Evolutionary conservation across 2,888 invertebrate species (phyloP).

Genomic region (Phortica magna): DNA sequence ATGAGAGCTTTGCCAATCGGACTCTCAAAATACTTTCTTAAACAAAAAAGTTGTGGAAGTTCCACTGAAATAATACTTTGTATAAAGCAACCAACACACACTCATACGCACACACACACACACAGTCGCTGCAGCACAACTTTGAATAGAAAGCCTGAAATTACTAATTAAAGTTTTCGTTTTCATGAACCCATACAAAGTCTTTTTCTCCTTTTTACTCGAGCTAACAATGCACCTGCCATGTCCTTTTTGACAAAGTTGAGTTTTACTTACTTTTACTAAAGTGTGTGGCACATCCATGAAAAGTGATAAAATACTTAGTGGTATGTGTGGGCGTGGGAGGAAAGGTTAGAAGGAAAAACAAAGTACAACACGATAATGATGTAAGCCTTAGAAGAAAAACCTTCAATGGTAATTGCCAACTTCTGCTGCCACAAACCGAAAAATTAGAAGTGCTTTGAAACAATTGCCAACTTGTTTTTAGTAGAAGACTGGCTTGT

Average conservation of each 20-base stretch:
- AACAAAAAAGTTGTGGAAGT: not conserved
- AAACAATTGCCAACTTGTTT: constrained; percentile 59
- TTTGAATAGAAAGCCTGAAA: constrained; percentile 8
- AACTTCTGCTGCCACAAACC: constrained; percentile 49
- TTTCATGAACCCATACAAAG: not conserved
- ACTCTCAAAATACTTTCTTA: constrained; percentile 4
- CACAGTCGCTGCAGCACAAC: not conserved
- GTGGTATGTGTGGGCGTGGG: not conserved
- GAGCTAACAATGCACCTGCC: not conserved
- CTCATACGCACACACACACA: not conserved
- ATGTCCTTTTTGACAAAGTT: not conserved
- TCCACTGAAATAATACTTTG: not conserved
- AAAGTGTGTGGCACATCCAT: not conserved
- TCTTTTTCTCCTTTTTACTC: not conserved
- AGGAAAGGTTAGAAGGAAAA: not conserved
- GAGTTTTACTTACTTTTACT: not conserved
- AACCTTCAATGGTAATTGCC: constrained; percentile 59
- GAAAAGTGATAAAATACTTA: too few relatives aligned
- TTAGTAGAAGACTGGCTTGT: constrained; percentile 12
- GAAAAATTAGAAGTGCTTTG: constrained; percentile 28
- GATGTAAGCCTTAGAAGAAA: constrained; percentile 44
- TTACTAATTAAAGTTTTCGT: constrained; percentile 32
- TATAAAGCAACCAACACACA: not conserved
- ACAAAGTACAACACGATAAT: constrained; percentile 49
- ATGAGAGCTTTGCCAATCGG: constrained; percentile 18